Base-by-base conservation (phyloP, 2,797 vertebrate genomes). In the Tenualosa ilisha region DNA sequence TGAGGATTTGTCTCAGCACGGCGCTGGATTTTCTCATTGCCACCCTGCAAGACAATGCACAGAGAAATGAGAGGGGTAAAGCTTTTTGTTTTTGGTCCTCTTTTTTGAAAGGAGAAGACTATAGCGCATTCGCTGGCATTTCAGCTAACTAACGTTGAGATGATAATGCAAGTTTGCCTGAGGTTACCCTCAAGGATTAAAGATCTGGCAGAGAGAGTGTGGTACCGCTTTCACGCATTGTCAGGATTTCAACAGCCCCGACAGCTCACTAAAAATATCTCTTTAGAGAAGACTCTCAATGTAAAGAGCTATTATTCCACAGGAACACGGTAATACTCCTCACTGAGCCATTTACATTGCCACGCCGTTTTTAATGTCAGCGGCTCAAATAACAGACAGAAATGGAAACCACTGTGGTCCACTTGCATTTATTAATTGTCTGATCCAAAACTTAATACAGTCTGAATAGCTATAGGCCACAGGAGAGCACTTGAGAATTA, bases 371-470 rank as follows among this genome's bases (percentile, higher is more conserved):
- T 46, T 43, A 9, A 79, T 46, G 72, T 22, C 72, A 9, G 7
- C 17, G 13, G 40, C 72, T 43, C 17, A 79, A 79, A 20, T 79
- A 17, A 40, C 37, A 46, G 37, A 79, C 17, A 43, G 72, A 46
- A 79, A 79, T 22, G 72, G 72, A 79, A 79, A 9, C 37, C 72
- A 46, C 20, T 46, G 37, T 79, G 72, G 37, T 46, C 37, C 72
- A 43, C 31, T 79, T 79, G 37, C 13, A 79, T 79, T 79, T 40
- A 79, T 79, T 79, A 79, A 79, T 79, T 79, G 37, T 46, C 72
- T 43, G 37, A 46, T 79, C 37, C 17, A 22, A 46, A 46, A 79
- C 46, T 79, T 22, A 79, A 79, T 79, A 79, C 37, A 22, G 72
- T 46, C 37, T 79, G 37, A 79, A 79, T 79, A 13, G 17, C 72